These are phyloP conservation scores for Trachelus tabidus DNA, from an alignment of 2,888 invertebrate species.

Conservation along the genomic window DNA sequence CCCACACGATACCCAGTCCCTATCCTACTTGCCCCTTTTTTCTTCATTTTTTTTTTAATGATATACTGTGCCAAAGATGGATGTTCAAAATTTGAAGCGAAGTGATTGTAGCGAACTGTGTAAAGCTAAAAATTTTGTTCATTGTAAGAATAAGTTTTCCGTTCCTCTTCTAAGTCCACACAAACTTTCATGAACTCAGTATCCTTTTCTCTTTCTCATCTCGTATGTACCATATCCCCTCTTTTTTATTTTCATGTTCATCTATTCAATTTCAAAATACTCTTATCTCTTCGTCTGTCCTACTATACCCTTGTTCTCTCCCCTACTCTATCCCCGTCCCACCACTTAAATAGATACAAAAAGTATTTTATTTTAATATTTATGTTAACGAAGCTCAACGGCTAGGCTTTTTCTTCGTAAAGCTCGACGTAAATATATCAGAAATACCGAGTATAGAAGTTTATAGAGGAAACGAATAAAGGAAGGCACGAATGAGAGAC, in stretches of 20 bases:
- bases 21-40: constrained; percentile 6
- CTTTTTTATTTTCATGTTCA: not conserved
- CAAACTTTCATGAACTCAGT: not conserved
- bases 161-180: not conserved
- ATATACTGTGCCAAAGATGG: constrained; percentile 59
- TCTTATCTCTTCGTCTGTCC: not conserved
- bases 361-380: not conserved
- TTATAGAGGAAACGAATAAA: not conserved
- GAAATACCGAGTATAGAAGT: not conserved
- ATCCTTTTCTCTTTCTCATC: not conserved
- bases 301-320: not conserved
- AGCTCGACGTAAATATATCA: constrained; percentile 1
- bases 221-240: not conserved
- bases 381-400: not conserved
- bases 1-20: not conserved
- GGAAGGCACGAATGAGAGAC: not conserved
- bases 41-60: constrained; percentile 40
- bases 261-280: not conserved
- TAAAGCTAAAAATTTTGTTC: constrained; percentile 46
- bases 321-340: not conserved
- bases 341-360: not conserved
- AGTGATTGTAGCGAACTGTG: constrained; percentile 33
- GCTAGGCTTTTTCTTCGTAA: not conserved
- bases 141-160: constrained; percentile 22
- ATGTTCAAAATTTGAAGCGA: constrained; percentile 55